phyloP scores from a whole-genome alignment of 2,888 invertebrate species.

The Heteropelma amictum region DNA sequence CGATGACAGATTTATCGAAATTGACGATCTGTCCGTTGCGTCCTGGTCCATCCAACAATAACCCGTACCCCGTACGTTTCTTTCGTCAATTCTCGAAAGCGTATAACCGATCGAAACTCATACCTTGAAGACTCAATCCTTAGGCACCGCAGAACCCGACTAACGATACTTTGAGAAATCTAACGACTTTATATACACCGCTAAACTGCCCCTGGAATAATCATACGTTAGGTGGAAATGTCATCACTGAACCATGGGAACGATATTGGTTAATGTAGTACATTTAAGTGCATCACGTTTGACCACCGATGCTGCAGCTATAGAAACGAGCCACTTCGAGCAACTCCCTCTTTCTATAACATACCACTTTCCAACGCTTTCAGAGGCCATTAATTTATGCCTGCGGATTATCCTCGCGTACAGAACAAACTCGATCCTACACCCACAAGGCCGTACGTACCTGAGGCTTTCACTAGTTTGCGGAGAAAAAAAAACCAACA shows the following conservation, averaged over 20 bases:
- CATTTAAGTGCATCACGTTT: constrained; percentile 38
- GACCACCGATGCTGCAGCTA: constrained; percentile 46
- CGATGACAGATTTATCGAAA: background rate
- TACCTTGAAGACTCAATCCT: constrained; percentile 37
- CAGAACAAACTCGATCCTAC: background rate
- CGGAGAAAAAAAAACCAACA: background rate
- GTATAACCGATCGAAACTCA: background rate
- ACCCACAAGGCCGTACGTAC: constrained; percentile 27
- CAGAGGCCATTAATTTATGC: constrained; percentile 37
- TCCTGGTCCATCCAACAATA: background rate
- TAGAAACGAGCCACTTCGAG: constrained; percentile 10
- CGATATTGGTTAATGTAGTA: constrained; percentile 66
- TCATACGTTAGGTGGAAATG: constrained; percentile 64
- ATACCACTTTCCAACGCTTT: constrained; percentile 27
- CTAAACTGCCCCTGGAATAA: constrained; percentile 53
- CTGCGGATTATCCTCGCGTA: constrained; percentile 34
- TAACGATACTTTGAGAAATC: constrained; percentile 55
- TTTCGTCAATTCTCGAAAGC: too few species aligned
- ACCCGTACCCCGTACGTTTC: too few species aligned
- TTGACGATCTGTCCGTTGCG: background rate
- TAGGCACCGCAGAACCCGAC: constrained; percentile 49
- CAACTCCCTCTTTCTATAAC: constrained; percentile 43
- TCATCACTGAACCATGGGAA: constrained; percentile 59
- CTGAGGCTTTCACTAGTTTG: constrained; percentile 30
- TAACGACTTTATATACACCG: constrained; percentile 66